These are phyloP conservation scores for Aphaenogaster rudis DNA, from an alignment of 1,140 invertebrate genomes.

Conservation along the genomic window DNA sequence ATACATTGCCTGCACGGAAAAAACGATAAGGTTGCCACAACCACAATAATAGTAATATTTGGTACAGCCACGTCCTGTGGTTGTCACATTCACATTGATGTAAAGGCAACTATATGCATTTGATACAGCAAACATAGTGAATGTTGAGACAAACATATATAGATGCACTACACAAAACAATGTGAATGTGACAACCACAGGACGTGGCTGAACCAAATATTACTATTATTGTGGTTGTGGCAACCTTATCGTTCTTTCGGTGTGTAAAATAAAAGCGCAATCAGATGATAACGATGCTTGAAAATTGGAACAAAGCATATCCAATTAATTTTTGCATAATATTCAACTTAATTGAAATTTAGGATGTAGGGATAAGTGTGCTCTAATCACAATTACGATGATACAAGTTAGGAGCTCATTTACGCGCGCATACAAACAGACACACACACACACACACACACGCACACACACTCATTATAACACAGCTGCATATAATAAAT, in stretches of 20 bases:
- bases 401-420: slow-evolving; percentile 21
- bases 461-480: not conserved
- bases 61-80: no score
- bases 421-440: not conserved
- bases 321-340: slow-evolving; percentile 29
- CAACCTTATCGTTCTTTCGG: no score
- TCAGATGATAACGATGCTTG: not conserved
- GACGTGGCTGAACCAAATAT: no score
- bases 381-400: slow-evolving; percentile 50
- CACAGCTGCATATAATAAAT: slow-evolving; percentile 36
- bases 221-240: no score
- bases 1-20: not conserved
- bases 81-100: no score
- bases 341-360: slow-evolving; percentile 36
- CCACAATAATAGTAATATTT: no score
- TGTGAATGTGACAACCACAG: no score
- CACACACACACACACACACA: not conserved
- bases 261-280: slow-evolving; percentile 6
- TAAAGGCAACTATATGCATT: no score
- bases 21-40: no score
- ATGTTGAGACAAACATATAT: no score
- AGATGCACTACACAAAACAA: no score
- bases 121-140: no score
- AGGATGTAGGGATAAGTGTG: not conserved
- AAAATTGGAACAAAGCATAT: slow-evolving; percentile 4